These are phyloP conservation scores for Alentia gelatinosa DNA, from an alignment of 2,888 invertebrate species.

Conservation along the genomic window DNA sequence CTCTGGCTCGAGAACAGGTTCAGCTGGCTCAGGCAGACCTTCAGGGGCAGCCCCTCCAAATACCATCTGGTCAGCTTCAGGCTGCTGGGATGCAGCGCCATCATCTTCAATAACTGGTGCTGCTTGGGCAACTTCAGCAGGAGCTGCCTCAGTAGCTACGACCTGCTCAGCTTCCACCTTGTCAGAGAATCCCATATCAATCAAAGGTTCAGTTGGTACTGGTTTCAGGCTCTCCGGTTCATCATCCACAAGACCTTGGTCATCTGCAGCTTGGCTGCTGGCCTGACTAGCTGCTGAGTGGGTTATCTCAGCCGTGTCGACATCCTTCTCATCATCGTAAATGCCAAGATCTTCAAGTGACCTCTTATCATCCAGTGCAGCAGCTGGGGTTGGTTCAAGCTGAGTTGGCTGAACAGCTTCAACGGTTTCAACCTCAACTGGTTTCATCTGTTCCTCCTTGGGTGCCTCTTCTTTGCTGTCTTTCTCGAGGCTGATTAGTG, in stretches of 20 bases:
- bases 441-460: background rate
- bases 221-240: background rate
- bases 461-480: background rate
- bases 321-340: conserved; percentile 72
- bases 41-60: conserved; percentile 61
- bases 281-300: conserved; percentile 46
- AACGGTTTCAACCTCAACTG: conserved; percentile 34
- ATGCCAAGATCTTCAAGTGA: conserved; percentile 69
- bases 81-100: background rate
- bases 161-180: conserved; percentile 43
- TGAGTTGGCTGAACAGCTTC: conserved; percentile 32
- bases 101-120: background rate
- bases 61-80: conserved; percentile 57
- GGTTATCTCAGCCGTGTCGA: conserved; percentile 55
- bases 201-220: background rate
- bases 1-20: conserved; percentile 43
- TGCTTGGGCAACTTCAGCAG: conserved; percentile 35
- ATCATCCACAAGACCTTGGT: conserved; percentile 36
- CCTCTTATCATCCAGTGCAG: conserved; percentile 33
- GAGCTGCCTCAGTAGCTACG: background rate
- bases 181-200: conserved; percentile 25
- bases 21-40: conserved; percentile 59
- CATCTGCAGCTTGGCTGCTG: conserved; percentile 32
- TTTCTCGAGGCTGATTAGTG: too few relatives aligned
- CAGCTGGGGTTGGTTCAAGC: conserved; percentile 14